These are phyloP conservation scores for Drosophila ustulata DNA, from an alignment of 2,888 invertebrate species.

Conservation along the genomic window DNA sequence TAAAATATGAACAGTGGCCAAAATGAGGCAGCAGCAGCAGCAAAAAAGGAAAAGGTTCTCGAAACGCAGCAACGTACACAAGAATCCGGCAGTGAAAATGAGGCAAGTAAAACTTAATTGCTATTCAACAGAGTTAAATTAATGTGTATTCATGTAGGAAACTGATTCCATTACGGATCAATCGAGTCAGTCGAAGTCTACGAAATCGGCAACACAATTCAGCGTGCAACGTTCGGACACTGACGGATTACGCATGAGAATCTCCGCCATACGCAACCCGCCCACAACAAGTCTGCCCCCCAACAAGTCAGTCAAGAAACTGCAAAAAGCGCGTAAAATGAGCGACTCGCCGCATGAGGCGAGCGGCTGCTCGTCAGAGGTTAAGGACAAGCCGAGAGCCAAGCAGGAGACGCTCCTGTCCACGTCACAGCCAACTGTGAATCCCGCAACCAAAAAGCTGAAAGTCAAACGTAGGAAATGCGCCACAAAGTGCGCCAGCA, in stretches of 20 bases:
- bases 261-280: constrained; percentile 82
- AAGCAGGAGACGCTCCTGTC: constrained; percentile 43
- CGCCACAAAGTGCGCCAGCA: constrained; percentile 38
- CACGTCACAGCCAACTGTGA: constrained; percentile 10
- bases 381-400: constrained; percentile 52
- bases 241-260: constrained; percentile 85
- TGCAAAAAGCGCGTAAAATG: constrained; percentile 46
- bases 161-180: constrained; percentile 82
- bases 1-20: constrained; percentile 83
- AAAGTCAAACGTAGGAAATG: constrained; percentile 83
- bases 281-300: constrained; percentile 35
- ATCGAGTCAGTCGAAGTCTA: constrained; percentile 78
- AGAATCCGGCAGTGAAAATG: constrained; percentile 83
- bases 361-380: constrained; percentile 76
- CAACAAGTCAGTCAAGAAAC: constrained; percentile 37
- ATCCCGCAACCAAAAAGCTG: constrained; percentile 73
- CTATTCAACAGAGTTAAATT: no score
- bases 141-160: constrained; percentile 60
- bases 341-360: constrained; percentile 74
- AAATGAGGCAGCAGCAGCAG: constrained; percentile 80
- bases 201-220: constrained; percentile 81
- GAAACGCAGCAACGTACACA: constrained; percentile 79
- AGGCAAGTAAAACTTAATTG: constrained; percentile 61
- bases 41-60: constrained; percentile 79
- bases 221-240: constrained; percentile 84